Conservation (phyloP, 2,888 invertebrate genomes). For the Horisme vitalbata region DNA sequence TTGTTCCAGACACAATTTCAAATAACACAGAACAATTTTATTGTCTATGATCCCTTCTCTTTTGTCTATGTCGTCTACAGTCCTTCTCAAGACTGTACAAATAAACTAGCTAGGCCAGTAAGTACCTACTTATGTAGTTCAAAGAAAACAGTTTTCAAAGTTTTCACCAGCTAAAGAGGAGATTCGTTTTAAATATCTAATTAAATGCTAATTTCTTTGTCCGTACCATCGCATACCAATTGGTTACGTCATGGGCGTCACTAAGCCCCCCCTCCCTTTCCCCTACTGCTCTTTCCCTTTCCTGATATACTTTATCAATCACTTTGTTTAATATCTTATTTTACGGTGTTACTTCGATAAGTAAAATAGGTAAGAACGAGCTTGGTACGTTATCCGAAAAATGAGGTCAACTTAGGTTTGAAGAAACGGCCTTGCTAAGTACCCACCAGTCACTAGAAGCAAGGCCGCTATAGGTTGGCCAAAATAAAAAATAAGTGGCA, state of each 20-base stretch:
- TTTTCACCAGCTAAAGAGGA: constrained; percentile 19
- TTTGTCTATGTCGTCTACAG: not conserved
- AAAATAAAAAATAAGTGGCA: constrained; percentile 22
- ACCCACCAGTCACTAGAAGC: constrained; percentile 33
- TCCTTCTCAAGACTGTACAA: too few species aligned
- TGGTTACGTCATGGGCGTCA: constrained; percentile 70
- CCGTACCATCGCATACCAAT: constrained; percentile 66
- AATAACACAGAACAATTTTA: not conserved
- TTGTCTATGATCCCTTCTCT: constrained; percentile 7
- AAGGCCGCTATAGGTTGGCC: constrained; percentile 31
- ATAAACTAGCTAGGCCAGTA: too few species aligned
- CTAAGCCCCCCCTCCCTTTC: constrained; percentile 36
- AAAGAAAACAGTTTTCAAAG: constrained; percentile 14
- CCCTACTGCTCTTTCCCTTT: constrained; percentile 36
- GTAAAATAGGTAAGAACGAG: too few species aligned
- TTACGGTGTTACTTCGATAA: constrained; percentile 33
- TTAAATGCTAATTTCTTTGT: constrained; percentile 58
- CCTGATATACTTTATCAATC: constrained; percentile 58
- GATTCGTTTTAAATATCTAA: constrained; percentile 34
- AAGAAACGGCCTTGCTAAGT: constrained; percentile 42
- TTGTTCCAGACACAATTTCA: not conserved
- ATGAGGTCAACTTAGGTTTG: constrained; percentile 48
- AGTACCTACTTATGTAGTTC: constrained; percentile 1
- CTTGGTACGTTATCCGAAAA: constrained; percentile 43
- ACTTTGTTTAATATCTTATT: constrained; percentile 45